Percentiles rank a stretch among this genome's conserved stretches.
These are phyloP conservation scores for Peromyscus leucopus DNA, from an alignment of 2,113 vertebrate genomes.

Conservation along the genomic window DNA sequence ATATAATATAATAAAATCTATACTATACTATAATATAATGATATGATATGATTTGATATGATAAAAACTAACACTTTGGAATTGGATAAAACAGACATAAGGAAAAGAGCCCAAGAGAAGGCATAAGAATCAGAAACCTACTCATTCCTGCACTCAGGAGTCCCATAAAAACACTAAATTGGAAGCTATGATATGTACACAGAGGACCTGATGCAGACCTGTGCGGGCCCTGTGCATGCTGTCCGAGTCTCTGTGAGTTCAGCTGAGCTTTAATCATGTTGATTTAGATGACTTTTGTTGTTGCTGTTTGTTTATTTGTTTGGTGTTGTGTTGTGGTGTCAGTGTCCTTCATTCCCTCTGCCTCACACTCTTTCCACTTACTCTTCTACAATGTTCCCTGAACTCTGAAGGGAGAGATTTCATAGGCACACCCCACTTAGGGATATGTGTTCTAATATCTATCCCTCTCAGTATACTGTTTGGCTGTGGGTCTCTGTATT, in stretches of 20 bases:
- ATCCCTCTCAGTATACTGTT: not conserved
- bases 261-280: not conserved
- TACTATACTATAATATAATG: too few relatives aligned
- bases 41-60: too few relatives aligned
- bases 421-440: not conserved
- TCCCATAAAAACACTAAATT: not conserved
- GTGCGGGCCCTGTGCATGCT: not conserved
- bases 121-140: not conserved
- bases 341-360: too few relatives aligned
- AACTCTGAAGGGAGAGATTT: not conserved
- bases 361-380: too few relatives aligned
- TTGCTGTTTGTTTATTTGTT: too few relatives aligned
- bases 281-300: not conserved
- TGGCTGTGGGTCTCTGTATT: not conserved
- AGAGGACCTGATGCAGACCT: not conserved
- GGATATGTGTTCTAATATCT: not conserved
- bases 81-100: not conserved
- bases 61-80: not conserved
- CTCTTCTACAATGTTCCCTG: not conserved
- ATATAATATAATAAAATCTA: too few relatives aligned
- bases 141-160: not conserved
- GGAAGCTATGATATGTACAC: too few relatives aligned
- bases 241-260: not conserved
- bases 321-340: not conserved
- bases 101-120: not conserved